phyloP scores from a whole-genome alignment of 2,113 vertebrate genomes.

The Cyprinodon variegatus region DNA sequence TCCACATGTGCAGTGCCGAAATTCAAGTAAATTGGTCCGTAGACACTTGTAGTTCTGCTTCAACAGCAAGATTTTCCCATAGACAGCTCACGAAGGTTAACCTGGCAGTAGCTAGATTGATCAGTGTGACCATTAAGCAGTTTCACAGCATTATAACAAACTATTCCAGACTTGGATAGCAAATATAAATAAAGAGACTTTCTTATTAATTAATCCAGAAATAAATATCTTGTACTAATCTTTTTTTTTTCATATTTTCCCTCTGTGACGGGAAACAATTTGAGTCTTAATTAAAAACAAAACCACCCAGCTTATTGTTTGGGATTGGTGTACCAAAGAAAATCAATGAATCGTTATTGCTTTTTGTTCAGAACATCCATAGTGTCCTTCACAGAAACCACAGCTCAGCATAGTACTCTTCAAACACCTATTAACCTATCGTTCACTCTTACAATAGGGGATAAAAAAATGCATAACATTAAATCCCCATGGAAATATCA shows the following conservation, averaged over 20 bases:
- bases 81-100: too few species aligned
- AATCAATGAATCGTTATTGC: conserved; percentile 42
- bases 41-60: too few species aligned
- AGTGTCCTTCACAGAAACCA: conserved; percentile 22
- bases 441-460: conserved; percentile 8
- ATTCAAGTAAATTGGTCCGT: too few species aligned
- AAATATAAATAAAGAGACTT: not conserved
- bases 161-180: not conserved
- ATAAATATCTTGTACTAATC: not conserved
- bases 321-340: conserved; percentile 36
- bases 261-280: conserved; percentile 18
- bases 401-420: conserved; percentile 24
- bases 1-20: too few species aligned
- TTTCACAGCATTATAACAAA: not conserved
- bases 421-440: conserved; percentile 40
- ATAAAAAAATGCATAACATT: conserved; percentile 52
- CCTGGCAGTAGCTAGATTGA: too few species aligned
- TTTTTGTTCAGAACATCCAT: conserved; percentile 32
- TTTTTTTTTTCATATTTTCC: conserved; percentile 17
- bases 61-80: too few species aligned
- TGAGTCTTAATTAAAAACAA: conserved; percentile 45
- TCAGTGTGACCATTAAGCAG: not conserved
- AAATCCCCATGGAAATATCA: conserved; percentile 34
- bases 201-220: not conserved
- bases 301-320: conserved; percentile 24